Percentiles rank a stretch among this genome's conserved stretches.
Evolutionary conservation across 1,140 invertebrate genomes (phyloP).

Genomic region (Drosophila navojoa): DNA sequence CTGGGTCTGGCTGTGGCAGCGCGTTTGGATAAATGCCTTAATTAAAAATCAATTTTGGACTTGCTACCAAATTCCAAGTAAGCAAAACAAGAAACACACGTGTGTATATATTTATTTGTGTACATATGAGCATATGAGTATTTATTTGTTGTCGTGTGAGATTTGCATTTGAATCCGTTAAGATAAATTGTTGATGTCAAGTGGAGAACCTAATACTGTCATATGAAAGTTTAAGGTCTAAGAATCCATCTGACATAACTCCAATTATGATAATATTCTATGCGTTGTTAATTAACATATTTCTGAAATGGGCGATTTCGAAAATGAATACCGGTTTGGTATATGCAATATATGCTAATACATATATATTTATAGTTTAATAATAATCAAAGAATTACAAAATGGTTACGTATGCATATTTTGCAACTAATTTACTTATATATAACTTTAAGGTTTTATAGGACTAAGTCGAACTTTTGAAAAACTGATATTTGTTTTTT

Average conservation of each 20-base stretch:
- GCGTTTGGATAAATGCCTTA: constrained; percentile 69
- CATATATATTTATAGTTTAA: neutral
- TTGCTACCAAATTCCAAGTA: constrained; percentile 68
- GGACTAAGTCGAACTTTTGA: neutral
- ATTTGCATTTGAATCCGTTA: constrained; percentile 20
- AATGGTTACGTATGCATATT: neutral
- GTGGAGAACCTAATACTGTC: neutral
- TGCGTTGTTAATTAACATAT: constrained; percentile 9
- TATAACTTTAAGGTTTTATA: neutral
- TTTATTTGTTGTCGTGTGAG: constrained; percentile 20
- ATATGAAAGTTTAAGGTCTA: neutral
- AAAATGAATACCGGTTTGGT: neutral
- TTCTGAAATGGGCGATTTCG: neutral
- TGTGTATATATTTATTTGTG: constrained; percentile 29
- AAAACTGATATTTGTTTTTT: neutral
- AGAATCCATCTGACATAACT: constrained; percentile 2
- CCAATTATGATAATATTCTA: constrained; percentile 8
- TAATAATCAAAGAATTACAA: neutral
- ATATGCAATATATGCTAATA: neutral
- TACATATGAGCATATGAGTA: constrained; percentile 8
- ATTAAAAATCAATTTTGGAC: constrained; percentile 76
- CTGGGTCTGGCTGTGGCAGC: constrained; percentile 8
- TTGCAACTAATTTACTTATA: neutral
- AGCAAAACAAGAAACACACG: constrained; percentile 23
- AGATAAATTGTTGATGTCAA: constrained; percentile 17